A percentile compares a stretch with the other conserved stretches of the same genome.
Evolutionary conservation across 2,113 vertebrate genomes (phyloP).

Genomic region (Lasiurus borealis): DNA sequence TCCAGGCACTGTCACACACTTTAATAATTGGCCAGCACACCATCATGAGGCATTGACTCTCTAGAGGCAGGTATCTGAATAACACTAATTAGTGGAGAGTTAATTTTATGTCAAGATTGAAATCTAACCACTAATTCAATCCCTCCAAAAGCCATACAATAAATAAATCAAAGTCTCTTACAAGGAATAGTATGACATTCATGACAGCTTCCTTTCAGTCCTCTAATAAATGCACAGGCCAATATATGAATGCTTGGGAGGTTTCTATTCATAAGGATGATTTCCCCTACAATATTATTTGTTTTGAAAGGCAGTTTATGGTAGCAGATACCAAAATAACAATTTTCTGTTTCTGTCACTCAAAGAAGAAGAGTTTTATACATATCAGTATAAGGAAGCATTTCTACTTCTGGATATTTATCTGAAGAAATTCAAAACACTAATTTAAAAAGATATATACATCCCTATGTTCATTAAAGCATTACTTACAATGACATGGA

Average conservation of each 20-base stretch:
- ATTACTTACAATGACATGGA: background rate
- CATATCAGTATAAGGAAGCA: background rate
- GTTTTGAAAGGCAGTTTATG: background rate
- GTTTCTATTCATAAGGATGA: slow-evolving; percentile 7
- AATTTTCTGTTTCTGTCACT: background rate
- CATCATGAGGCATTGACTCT: background rate
- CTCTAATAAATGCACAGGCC: background rate
- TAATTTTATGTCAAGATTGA: background rate
- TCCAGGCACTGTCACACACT: background rate
- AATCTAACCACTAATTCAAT: background rate
- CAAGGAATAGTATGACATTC: background rate
- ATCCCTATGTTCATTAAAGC: background rate
- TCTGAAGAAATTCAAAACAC: background rate
- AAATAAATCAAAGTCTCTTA: background rate
- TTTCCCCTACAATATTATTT: background rate
- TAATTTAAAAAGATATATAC: background rate
- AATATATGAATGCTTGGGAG: background rate
- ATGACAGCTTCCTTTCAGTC: background rate
- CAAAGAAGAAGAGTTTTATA: background rate
- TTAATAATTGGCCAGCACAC: background rate
- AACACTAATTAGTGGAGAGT: background rate
- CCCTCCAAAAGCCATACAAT: background rate
- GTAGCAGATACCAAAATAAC: background rate
- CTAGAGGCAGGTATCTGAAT: slow-evolving; percentile 59
- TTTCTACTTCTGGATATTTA: background rate